These are phyloP conservation scores for Cyanoderma ruficeps DNA, from an alignment of 2,113 vertebrate species.

Conservation along the genomic window DNA sequence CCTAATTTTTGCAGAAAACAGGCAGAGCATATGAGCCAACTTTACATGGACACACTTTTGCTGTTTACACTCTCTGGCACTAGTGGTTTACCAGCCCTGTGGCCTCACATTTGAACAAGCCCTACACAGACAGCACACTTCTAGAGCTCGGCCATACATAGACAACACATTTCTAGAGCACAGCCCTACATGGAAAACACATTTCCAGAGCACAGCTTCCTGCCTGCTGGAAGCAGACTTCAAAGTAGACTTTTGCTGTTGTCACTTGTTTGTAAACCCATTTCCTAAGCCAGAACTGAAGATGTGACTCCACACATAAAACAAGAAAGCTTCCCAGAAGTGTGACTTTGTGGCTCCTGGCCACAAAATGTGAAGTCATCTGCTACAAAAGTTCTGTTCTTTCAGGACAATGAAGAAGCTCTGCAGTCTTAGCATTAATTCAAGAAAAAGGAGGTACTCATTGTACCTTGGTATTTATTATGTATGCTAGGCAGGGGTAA, in stretches of 20 bases:
- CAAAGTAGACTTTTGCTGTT: neutral
- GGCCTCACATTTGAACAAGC: neutral
- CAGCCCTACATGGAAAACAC: accelerated
- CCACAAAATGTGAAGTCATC: neutral
- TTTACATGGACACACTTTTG: neutral
- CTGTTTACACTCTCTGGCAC: neutral
- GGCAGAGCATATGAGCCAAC: neutral
- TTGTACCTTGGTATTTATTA: neutral
- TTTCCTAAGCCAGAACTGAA: neutral
- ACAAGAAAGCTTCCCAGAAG: neutral
- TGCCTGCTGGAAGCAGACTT: neutral
- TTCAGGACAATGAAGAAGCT: neutral
- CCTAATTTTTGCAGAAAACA: neutral
- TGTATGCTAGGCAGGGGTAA: neutral
- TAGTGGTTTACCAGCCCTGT: neutral
- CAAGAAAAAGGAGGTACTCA: neutral
- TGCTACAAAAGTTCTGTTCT: neutral
- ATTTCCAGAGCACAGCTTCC: neutral
- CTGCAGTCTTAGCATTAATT: neutral
- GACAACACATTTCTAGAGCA: neutral
- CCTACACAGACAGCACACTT: neutral
- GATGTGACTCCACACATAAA: neutral
- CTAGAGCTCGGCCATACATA: neutral
- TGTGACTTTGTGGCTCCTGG: neutral
- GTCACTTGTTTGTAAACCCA: neutral